Conservation (phyloP, 2,113 vertebrate species). For the Polyodon spathula region DNA sequence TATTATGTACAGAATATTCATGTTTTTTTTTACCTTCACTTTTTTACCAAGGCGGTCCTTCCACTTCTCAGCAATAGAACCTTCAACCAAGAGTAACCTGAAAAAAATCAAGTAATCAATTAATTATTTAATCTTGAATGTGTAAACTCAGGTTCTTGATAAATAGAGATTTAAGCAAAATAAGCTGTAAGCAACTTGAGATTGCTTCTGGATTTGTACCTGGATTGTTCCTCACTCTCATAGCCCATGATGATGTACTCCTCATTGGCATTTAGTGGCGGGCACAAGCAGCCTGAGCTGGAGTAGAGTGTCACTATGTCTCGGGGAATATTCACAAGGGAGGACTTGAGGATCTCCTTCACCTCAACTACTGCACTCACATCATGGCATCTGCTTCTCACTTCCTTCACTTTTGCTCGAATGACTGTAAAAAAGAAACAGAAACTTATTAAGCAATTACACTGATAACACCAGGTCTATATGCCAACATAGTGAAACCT, state of each 20-base stretch:
- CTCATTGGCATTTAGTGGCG: slow-evolving; percentile 63
- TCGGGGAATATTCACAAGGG: slow-evolving; percentile 87
- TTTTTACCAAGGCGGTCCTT: slow-evolving; percentile 81
- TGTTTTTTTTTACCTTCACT: slow-evolving; percentile 68
- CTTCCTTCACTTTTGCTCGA: slow-evolving; percentile 80
- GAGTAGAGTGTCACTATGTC: slow-evolving; percentile 81
- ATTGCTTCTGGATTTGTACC: slow-evolving; percentile 46
- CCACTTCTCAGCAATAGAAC: slow-evolving; percentile 90
- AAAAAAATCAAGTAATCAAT: slow-evolving; percentile 25
- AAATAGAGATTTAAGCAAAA: too few species aligned
- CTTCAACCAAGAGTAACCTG: slow-evolving; percentile 76
- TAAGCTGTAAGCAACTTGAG: not conserved
- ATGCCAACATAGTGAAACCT: too few species aligned
- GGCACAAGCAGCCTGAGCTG: slow-evolving; percentile 85
- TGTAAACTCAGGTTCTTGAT: too few species aligned
- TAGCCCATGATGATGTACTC: slow-evolving; percentile 97
- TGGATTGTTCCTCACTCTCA: slow-evolving; percentile 85
- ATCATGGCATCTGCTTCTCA: slow-evolving; percentile 78
- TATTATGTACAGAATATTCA: not conserved
- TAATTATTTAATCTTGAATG: too few species aligned
- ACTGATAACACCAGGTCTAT: too few species aligned
- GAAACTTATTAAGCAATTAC: not conserved
- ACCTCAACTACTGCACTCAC: slow-evolving; percentile 83
- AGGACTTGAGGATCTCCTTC: slow-evolving; percentile 87
- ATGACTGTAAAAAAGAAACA: slow-evolving; percentile 64